Evolutionary conservation across 2,797 vertebrate genomes (phyloP).

Genomic region (Hemitrygon akajei): DNA sequence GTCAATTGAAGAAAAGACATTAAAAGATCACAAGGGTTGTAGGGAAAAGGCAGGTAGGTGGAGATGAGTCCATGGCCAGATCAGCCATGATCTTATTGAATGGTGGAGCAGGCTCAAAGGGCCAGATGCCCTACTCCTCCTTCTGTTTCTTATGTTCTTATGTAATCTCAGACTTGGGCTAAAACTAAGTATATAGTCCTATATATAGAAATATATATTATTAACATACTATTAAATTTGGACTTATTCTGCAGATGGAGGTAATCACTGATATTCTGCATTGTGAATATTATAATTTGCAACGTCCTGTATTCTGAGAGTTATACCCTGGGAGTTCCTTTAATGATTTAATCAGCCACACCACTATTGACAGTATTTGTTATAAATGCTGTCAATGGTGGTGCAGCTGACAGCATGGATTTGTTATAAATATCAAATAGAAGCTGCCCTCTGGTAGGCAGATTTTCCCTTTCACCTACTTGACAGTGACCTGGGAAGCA

Average conservation of each 20-base stretch:
- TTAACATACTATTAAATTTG: not conserved
- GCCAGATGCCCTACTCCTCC: no score
- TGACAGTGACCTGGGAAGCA: not conserved
- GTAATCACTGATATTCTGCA: not conserved
- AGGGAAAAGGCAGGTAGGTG: no score
- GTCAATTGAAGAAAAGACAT: no score
- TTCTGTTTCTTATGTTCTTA: no score
- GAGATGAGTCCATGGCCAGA: no score
- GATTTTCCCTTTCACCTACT: not conserved
- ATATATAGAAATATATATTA: no score
- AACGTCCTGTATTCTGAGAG: not conserved
- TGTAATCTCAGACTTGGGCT: no score
- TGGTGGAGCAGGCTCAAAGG: no score
- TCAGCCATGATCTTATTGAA: no score
- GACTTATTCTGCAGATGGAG: not conserved
- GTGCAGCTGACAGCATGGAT: not conserved
- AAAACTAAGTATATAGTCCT: no score
- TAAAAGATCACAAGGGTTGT: no score
- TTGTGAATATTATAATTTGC: not conserved
- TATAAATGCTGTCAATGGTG: not conserved
- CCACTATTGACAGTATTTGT: not conserved
- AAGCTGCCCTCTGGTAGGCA: not conserved
- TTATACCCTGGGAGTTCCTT: not conserved
- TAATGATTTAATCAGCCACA: not conserved
- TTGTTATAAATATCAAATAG: not conserved